Evolutionary conservation across 2,888 invertebrate species (phyloP), one percentile per base, ranked within the genome.

Genomic region (Ferrisia virgata): DNA sequence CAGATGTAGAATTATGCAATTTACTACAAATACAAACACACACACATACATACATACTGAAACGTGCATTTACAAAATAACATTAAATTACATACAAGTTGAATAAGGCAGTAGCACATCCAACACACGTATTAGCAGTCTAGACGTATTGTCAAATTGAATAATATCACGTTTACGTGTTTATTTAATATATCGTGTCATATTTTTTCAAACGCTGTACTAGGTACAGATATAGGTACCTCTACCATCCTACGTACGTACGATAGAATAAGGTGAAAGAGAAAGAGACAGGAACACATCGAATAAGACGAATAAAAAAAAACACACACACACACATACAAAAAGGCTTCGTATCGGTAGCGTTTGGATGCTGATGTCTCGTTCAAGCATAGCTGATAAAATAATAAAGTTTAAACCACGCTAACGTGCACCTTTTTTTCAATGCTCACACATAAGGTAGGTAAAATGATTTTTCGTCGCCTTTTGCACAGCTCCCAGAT

Each of bases 81-180:
- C n/a, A n/a, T n/a, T n/a, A n/a, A n/a, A n/a, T n/a, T n/a, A n/a
- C n/a, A 47, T 2, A 3, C 5, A 18, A 47, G 18, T n/a, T 47
- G 47, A 47, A 47, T 47, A 47, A 18, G 18, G 18, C 8, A 36
- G 36, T 8, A 6, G 8, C 36, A 6, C 36, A 3, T 36, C 4
- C 36, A 36, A n/a, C 47, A 47, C 47, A n/a, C 47, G 58, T 64
- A 64, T 64, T 64, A 25, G 58, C 28, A 64, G 58, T 64, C 58
- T 64, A 64, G 58, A 64, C 58, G 58, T 64, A 64, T 64, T 64
- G 22, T 28, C 58, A 28, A 64, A 64, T 64, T 64, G 58, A 64
- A 64, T 64, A 64, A 64, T 64, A 64, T 64, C 58, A 64, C 58
- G 58, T 64, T 64, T 64, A 64, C 58, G 58, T 64, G 58, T 64